Percentiles rank a stretch among this genome's conserved stretches.
Evolutionary conservation across 92 coral and sea anemone genomes (phyloP).

Genomic region (Umimayanthus chanpuru): DNA sequence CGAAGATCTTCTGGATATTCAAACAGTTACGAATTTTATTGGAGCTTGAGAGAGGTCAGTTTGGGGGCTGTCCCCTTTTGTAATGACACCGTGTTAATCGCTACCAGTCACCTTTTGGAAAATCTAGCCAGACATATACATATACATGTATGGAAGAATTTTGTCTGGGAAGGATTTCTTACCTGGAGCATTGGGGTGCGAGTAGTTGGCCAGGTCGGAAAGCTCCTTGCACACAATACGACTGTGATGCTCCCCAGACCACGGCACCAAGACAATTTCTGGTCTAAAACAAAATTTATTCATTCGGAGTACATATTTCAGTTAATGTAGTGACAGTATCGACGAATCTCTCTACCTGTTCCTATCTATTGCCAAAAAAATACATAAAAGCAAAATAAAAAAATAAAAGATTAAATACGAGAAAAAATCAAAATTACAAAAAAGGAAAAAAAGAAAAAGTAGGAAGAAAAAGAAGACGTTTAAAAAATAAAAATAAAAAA

Average conservation of each 20-base stretch:
- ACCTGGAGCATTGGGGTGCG: slow-evolving; percentile 94
- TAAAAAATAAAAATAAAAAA: too few relatives aligned
- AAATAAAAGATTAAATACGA: neutral
- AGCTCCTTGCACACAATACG: slow-evolving; percentile 80
- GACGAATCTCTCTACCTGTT: neutral
- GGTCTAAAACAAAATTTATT: slow-evolving; percentile 50
- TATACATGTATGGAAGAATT: too few relatives aligned
- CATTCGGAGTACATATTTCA: neutral
- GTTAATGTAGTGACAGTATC: neutral
- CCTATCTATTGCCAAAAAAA: too few relatives aligned
- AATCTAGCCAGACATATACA: too few relatives aligned
- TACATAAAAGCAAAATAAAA: too few relatives aligned
- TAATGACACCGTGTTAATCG: too few relatives aligned
- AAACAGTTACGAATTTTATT: too few relatives aligned
- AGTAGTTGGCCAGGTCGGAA: slow-evolving; percentile 82
- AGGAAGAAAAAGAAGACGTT: neutral
- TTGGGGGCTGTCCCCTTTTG: too few relatives aligned
- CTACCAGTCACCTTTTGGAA: too few relatives aligned
- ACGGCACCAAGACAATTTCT: slow-evolving; percentile 76
- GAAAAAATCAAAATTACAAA: neutral
- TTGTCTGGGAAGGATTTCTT: neutral
- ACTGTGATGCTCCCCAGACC: slow-evolving; percentile 68
- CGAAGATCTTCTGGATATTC: too few relatives aligned
- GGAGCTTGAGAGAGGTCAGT: too few relatives aligned
- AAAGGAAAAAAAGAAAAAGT: neutral